Evolutionary conservation across 2,888 invertebrate species (phyloP), one percentile per base, ranked within the genome.

Genomic region (Hofmannophila pseudospretella): DNA sequence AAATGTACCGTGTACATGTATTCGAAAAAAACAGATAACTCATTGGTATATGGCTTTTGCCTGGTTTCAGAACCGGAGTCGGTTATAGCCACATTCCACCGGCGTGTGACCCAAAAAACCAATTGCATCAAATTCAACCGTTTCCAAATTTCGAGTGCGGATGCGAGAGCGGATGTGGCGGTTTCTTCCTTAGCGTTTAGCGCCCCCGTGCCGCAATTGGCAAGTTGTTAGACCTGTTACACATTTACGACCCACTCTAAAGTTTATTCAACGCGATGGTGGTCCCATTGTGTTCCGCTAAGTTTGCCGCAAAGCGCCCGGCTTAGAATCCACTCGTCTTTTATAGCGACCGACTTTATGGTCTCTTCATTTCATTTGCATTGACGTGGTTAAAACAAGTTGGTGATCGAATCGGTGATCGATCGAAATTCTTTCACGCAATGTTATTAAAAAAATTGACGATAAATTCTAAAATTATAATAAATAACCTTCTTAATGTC

Each of bases 181-280:
- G 71, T 73, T 70, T 71, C 70, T 65, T 67, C 60, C 58, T 56
- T 58, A 55, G 67, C 67, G 57, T 68, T 85, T 85, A 80, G 74
- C 84, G 85, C 84, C 85, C 81, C 84, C 73, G 84, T 78, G 78
- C 67, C 72, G 75, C 80, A 76, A 85, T 84, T 82, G 77, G 82
- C 82, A 50, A 72, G 80, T 77, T 75, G 26, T 77, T 82, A 78
- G 80, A 80, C 78, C 78, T 78, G 85, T 86, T 67, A 70, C 51
- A 41, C 27, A 14, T 86, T 85, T 72, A 72, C 52, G 67, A 66
- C 70, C 80, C 80, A 79, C 85, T 84, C 84, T 75, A 67, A 79
- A 79, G 59, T 78, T 78, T 73, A 79, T 79, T 70, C 75, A 65
- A 67, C 63, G 67, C 78, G 67, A 73, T 72, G 85, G 85, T 85